Base-by-base conservation (phyloP, 2,888 invertebrate species). In the Drosophila algonquin region DNA sequence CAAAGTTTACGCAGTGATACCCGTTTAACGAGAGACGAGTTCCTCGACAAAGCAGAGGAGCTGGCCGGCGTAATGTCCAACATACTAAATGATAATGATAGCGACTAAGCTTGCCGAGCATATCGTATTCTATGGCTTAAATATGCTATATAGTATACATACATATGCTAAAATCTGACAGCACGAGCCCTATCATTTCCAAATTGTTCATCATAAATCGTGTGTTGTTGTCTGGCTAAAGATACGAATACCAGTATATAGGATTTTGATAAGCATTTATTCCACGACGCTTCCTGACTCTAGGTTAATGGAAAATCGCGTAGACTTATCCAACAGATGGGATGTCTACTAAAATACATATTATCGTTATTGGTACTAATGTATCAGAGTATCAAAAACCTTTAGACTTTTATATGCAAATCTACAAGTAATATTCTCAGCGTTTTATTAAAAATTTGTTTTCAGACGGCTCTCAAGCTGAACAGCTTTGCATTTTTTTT, bases 31-130 rank as follows among this genome's bases (percentile, higher is more conserved):
- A 72, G 83, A 44, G 87, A 87, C n/a, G 76, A 87, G 73, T 68
- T 83, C 30, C 67, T 83, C 16, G 72, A 87, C 51, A 76, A 75
- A 57, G 83, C 83, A 0, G 83, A 83, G 53, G 76, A 83, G 46
- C 59, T 83, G 5, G 83, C 83, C 0, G 71, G 78, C 18, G 78
- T 75, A 35, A 81, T 83, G 72, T 70, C 87, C 7, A 63, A 80
- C n/a, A 83, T 83, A 57, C 70, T 83, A 48, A 87, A 87, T 59
- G 83, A 83, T 56, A 75, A 73, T 61, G 82, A 83, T 47, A 87
- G 83, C 62, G 83, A 83, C 63, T 83, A 79, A 54, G 14, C 27
- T n/a, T 12, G 2, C 6, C 24, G 21, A 53, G 48, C 48, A 9
- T 14, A 47, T n/a, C 10, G 27, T 63, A 21, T 46, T 51, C 35